Conservation (phyloP, 2,113 vertebrate genomes). For the Sorex araneus region DNA sequence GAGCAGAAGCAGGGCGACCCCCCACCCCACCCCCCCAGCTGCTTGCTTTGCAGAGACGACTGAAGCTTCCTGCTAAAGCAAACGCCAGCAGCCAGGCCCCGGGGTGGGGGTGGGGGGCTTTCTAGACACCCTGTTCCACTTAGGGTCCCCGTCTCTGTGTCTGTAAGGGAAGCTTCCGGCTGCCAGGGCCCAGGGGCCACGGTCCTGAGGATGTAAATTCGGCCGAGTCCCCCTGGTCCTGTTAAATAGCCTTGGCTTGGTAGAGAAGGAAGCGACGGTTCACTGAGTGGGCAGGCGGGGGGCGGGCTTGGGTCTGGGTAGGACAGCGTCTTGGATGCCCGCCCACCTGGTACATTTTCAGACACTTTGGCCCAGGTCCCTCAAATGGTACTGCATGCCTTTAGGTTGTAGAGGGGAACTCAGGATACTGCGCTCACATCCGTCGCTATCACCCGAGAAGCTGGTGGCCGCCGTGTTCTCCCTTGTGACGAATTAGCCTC, state of each 20-base stretch:
- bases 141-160: background rate
- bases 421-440: background rate
- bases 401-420: constrained; percentile 44
- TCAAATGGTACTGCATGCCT: background rate
- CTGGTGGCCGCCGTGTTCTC: constrained; percentile 50
- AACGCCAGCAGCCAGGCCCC: constrained; percentile 52
- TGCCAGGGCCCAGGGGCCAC: background rate
- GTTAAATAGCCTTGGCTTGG: background rate
- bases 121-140: constrained; percentile 37
- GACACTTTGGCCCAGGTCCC: constrained; percentile 44
- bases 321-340: too few species aligned
- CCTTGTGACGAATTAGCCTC: background rate
- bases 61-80: constrained; percentile 85
- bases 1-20: constrained; percentile 76
- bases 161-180: background rate
- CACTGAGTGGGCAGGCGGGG: too few species aligned
- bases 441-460: constrained; percentile 51
- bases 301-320: too few species aligned
- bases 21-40: constrained; percentile 65
- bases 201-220: background rate
- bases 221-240: background rate
- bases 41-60: constrained; percentile 89
- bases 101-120: constrained; percentile 19
- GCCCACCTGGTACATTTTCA: background rate
- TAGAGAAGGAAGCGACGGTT: too few species aligned